Conservation (phyloP, 2,113 vertebrate species). For the Rhabdomys dilectus region DNA sequence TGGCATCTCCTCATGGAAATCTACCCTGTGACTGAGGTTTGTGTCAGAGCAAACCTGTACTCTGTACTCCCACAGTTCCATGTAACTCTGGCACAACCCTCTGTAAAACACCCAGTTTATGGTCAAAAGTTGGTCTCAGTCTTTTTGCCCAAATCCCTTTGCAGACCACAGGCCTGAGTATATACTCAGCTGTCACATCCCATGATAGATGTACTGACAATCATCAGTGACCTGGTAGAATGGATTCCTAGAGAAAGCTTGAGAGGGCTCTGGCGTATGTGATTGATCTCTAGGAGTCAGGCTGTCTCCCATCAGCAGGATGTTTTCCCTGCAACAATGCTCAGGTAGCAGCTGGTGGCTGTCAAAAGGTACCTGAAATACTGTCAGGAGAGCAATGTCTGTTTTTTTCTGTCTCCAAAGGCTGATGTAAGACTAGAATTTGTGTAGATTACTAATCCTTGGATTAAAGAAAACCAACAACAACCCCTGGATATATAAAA, state of each 20-base stretch:
- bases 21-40: fast-evolving
- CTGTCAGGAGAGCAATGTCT: background rate
- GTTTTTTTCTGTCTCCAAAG: background rate
- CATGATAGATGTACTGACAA: background rate
- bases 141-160: background rate
- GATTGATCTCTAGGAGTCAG: background rate
- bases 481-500: background rate
- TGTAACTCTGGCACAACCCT: background rate
- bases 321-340: background rate
- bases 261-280: background rate
- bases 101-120: no score
- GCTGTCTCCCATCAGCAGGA: background rate
- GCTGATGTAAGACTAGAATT: background rate
- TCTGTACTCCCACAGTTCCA: background rate
- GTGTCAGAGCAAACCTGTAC: background rate
- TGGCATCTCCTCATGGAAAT: background rate
- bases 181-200: background rate
- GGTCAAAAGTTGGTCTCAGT: no score
- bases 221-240: background rate
- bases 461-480: background rate
- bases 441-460: background rate
- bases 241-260: background rate
- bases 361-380: background rate
- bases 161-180: background rate
- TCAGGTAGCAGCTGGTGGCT: background rate